Conservation (phyloP, 1,140 invertebrate species). For the Tyrophagus putrescentiae region DNA sequence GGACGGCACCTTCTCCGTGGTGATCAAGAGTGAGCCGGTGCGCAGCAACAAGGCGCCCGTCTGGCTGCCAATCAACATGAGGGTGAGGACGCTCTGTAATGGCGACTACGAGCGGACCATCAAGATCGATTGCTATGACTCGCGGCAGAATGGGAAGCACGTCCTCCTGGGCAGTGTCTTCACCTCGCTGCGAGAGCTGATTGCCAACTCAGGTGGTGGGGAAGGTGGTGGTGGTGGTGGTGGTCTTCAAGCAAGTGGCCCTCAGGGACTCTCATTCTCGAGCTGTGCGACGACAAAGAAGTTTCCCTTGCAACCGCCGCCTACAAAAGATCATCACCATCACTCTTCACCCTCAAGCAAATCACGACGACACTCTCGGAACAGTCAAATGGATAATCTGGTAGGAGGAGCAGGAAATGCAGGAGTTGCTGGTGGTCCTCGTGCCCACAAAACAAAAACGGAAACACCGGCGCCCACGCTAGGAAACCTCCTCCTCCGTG, state of each 20-base stretch:
- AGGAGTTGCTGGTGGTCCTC: too few relatives aligned
- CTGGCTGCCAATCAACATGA: constrained; percentile 43
- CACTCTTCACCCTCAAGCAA: too few relatives aligned
- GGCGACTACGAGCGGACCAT: constrained; percentile 43
- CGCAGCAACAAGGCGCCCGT: constrained; percentile 41
- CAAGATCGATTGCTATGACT: constrained; percentile 27
- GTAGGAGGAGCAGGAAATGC: too few relatives aligned
- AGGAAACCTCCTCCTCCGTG: constrained; percentile 9
- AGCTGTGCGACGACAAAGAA: not conserved
- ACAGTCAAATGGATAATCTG: too few relatives aligned
- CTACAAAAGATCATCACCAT: not conserved
- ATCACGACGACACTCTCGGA: too few relatives aligned
- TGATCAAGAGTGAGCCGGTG: constrained; percentile 42
- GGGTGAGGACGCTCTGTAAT: constrained; percentile 42
- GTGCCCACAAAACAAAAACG: too few relatives aligned
- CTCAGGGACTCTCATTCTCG: too few relatives aligned
- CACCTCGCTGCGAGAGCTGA: constrained; percentile 20
- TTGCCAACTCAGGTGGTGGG: too few relatives aligned
- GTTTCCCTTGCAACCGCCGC: not conserved
- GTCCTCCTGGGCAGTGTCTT: constrained; percentile 18
- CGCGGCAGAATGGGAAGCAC: constrained; percentile 16
- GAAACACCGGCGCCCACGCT: too few relatives aligned
- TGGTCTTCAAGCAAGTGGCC: too few relatives aligned
- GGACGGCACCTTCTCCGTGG: constrained; percentile 34
- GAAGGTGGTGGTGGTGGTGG: too few relatives aligned